phyloP scores from a whole-genome alignment of 1,140 invertebrate genomes.

The Euglossa dilemma region DNA sequence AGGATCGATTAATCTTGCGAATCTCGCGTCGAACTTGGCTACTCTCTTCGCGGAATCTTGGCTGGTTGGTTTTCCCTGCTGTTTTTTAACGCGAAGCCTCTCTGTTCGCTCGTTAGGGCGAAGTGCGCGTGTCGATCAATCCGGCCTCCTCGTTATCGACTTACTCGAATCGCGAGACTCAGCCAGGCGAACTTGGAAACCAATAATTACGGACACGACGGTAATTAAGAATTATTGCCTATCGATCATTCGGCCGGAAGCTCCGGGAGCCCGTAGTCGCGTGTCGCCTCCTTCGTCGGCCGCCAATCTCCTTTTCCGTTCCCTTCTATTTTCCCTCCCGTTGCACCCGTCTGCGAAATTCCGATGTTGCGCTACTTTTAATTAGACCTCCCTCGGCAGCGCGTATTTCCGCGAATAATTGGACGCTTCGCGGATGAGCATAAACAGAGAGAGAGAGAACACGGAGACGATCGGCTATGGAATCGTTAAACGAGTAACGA shows the following conservation, averaged over 20 bases:
- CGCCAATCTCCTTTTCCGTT: not conserved
- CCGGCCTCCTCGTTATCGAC: constrained; percentile 29
- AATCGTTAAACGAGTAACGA: not conserved
- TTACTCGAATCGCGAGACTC: constrained; percentile 23
- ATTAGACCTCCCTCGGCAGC: not conserved
- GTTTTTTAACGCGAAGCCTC: not conserved
- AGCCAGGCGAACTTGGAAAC: constrained; percentile 21
- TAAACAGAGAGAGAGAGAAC: not conserved
- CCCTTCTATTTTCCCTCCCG: not conserved
- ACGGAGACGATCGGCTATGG: not conserved
- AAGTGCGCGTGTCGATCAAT: constrained; percentile 17
- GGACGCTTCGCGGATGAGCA: not conserved
- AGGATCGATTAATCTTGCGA: no score
- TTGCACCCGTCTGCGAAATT: not conserved
- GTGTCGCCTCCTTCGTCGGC: not conserved
- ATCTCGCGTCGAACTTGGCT: no score
- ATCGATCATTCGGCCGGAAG: constrained; percentile 35
- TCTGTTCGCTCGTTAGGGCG: not conserved
- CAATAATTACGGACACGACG: constrained; percentile 63
- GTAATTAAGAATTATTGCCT: constrained; percentile 71
- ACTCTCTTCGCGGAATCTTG: not conserved
- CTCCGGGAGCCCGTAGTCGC: not conserved
- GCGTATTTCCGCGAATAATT: not conserved
- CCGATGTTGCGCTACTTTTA: not conserved
- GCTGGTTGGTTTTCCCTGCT: not conserved